phyloP scores from a whole-genome alignment of 53 echinoderm and acorn worm genomes.

The Crossaster papposus region DNA sequence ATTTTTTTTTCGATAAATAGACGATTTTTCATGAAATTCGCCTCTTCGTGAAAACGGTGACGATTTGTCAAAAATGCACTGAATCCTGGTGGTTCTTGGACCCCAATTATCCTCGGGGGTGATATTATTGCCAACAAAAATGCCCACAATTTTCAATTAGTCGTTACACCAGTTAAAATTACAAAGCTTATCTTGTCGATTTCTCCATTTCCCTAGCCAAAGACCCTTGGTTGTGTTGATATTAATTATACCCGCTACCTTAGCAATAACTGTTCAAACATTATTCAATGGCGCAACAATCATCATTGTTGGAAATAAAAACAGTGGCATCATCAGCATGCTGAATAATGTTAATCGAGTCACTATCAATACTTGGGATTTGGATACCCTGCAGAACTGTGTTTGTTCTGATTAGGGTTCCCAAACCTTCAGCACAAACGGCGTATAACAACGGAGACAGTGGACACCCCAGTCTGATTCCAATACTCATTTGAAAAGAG shows the following conservation, averaged over 20 bases:
- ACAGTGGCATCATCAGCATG: constrained; percentile 13
- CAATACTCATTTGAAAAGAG: not conserved
- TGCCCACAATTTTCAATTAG: constrained; percentile 10
- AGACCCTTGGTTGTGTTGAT: not conserved
- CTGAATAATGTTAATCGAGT: not conserved
- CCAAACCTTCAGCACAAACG: constrained; percentile 22
- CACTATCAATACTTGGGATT: not conserved
- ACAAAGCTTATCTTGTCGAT: not conserved
- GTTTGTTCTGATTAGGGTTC: not conserved
- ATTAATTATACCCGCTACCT: constrained; percentile 22
- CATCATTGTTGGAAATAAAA: not conserved
- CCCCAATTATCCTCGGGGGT: constrained; percentile 2
- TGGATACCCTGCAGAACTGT: not conserved
- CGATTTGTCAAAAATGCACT: too few relatives aligned
- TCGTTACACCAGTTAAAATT: not conserved
- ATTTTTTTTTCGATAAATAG: too few relatives aligned
- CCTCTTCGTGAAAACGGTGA: too few relatives aligned
- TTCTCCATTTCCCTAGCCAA: constrained; percentile 12
- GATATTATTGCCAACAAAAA: not conserved
- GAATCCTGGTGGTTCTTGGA: too few relatives aligned
- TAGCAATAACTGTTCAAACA: too few relatives aligned
- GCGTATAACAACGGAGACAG: constrained; percentile 21
- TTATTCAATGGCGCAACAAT: not conserved
- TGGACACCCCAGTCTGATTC: constrained; percentile 31
- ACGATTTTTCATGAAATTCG: too few relatives aligned